Evolutionary conservation across 1,140 invertebrate species (phyloP).

Genomic region (Lasioglossum albipes): DNA sequence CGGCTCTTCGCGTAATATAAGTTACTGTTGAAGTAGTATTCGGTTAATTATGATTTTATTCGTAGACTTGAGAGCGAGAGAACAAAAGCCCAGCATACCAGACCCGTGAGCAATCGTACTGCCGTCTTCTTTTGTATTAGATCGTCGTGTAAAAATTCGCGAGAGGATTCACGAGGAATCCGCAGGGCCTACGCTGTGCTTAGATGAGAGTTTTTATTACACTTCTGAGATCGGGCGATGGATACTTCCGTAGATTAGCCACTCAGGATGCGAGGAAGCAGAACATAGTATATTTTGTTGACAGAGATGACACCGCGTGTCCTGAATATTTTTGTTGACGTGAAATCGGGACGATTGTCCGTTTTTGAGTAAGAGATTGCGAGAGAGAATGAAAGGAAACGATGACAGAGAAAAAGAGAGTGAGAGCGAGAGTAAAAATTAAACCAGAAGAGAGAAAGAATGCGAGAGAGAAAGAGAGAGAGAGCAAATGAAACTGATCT

Average conservation of each 20-base stretch:
- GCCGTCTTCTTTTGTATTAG: slow-evolving; percentile 16
- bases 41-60: no score
- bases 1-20: no score
- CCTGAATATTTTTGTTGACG: slow-evolving; percentile 77
- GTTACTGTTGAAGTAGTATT: not conserved
- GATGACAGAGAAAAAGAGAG: no score
- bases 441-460: no score
- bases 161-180: slow-evolving; percentile 11
- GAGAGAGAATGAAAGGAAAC: slow-evolving; percentile 34
- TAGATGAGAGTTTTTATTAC: slow-evolving; percentile 37
- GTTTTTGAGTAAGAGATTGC: slow-evolving; percentile 7
- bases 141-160: not conserved
- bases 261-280: slow-evolving; percentile 56
- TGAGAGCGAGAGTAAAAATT: no score
- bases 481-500: slow-evolving; percentile 78
- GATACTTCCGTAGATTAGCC: slow-evolving; percentile 38
- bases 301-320: slow-evolving; percentile 67
- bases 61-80: not conserved
- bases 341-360: slow-evolving; percentile 44
- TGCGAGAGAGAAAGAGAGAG: slow-evolving; percentile 4
- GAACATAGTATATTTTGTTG: slow-evolving; percentile 69
- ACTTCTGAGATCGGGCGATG: slow-evolving; percentile 16
- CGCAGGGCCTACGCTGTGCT: slow-evolving; percentile 59
- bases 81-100: no score
- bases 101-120: not conserved